Evolutionary conservation across 2,888 invertebrate species (phyloP).

Genomic region (Polia nebulosa): DNA sequence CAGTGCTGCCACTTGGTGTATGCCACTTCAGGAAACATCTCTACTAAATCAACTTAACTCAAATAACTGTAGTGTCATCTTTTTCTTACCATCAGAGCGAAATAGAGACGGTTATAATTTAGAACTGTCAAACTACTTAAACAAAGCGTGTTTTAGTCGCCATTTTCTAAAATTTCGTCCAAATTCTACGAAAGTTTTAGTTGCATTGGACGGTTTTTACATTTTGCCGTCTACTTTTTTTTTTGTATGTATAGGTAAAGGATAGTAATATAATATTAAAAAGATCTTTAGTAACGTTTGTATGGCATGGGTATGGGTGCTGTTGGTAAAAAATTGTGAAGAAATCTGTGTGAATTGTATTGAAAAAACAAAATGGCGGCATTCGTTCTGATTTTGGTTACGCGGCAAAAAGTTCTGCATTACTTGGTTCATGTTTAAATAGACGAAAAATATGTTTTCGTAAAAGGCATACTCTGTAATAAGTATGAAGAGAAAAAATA

Average conservation of each 20-base stretch:
- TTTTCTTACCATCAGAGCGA: neutral
- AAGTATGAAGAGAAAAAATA: neutral
- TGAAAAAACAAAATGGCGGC: neutral
- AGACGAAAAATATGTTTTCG: neutral
- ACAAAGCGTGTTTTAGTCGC: slow-evolving; percentile 4
- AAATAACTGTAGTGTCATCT: too few species aligned
- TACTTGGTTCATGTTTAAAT: neutral
- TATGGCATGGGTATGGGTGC: too few species aligned
- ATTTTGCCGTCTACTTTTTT: neutral
- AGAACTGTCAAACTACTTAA: slow-evolving; percentile 2
- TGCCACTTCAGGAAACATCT: too few species aligned
- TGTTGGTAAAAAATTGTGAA: neutral
- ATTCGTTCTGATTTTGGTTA: neutral
- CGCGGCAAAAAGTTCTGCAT: neutral
- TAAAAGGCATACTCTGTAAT: neutral
- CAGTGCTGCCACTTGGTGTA: too few species aligned
- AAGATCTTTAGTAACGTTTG: neutral
- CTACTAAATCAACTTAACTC: too few species aligned
- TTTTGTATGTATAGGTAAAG: neutral
- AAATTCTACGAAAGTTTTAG: neutral
- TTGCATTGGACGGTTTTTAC: slow-evolving; percentile 13
- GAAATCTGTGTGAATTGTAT: neutral
- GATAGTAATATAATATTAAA: neutral
- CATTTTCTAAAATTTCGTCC: neutral
- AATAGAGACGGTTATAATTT: neutral